Evolutionary conservation across 2,888 invertebrate species (phyloP).

Genomic region (Tetragonula carbonaria): DNA sequence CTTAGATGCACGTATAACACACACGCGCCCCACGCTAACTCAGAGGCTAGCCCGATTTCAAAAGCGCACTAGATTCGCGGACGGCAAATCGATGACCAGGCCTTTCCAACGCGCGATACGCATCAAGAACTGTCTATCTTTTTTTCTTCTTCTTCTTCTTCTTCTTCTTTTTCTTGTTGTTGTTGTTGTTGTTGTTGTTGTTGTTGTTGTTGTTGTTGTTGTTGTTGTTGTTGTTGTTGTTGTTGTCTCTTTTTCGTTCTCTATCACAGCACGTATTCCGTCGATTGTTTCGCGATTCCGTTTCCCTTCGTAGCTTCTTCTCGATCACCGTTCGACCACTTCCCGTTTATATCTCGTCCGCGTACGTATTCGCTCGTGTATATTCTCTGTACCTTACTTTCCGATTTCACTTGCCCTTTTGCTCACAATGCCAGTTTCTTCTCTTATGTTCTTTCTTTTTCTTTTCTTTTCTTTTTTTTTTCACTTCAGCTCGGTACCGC

Average conservation of each 20-base stretch:
- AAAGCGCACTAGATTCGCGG: slow-evolving; percentile 62
- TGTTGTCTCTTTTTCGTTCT: background rate
- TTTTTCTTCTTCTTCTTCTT: background rate
- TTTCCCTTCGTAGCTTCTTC: slow-evolving; percentile 14
- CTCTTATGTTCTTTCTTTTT: background rate
- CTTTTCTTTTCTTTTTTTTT: slow-evolving; percentile 15
- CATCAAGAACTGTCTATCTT: slow-evolving; percentile 49
- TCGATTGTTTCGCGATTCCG: slow-evolving; percentile 9
- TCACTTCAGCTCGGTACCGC: slow-evolving; percentile 27
- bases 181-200: too few species aligned
- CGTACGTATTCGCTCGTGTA: slow-evolving; percentile 11
- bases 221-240: too few species aligned
- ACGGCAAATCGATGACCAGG: slow-evolving; percentile 57
- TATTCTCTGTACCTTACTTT: slow-evolving; percentile 19
- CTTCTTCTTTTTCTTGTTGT: too few species aligned
- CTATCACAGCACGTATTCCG: background rate
- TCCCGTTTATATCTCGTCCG: slow-evolving; percentile 14
- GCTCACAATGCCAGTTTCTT: slow-evolving; percentile 13
- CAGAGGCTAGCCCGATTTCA: slow-evolving; percentile 50
- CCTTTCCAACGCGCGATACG: slow-evolving; percentile 45
- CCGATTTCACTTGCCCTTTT: slow-evolving; percentile 33
- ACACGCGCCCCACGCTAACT: slow-evolving; percentile 12
- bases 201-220: too few species aligned
- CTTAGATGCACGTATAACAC: slow-evolving; percentile 58
- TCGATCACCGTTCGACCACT: slow-evolving; percentile 26